A percentile compares a stretch with the other conserved stretches of the same genome.
Evolutionary conservation across 2,113 vertebrate species (phyloP).

Genomic region (Maccullochella peelii): DNA sequence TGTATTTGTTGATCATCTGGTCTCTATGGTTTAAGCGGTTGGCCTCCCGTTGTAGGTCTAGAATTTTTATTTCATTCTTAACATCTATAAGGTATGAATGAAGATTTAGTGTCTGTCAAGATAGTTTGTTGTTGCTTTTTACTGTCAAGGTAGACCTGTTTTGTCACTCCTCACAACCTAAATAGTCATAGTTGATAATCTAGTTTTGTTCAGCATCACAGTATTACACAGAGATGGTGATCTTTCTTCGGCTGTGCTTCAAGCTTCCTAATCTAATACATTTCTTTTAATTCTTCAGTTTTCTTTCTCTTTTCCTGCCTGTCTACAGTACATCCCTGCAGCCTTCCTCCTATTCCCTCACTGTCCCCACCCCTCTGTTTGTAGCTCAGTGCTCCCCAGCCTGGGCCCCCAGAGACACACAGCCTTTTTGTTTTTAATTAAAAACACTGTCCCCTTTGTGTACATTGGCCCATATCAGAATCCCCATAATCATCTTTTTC

Average conservation of each 20-base stretch:
- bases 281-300: not conserved
- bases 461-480: slow-evolving; percentile 30
- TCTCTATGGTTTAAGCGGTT: slow-evolving; percentile 1
- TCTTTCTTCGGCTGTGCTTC: not conserved
- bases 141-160: not conserved
- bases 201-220: not conserved
- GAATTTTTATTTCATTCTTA: slow-evolving; percentile 1
- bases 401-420: slow-evolving; percentile 59
- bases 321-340: not conserved
- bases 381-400: slow-evolving; percentile 50
- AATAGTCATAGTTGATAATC: not conserved
- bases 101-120: not conserved
- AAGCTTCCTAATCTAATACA: not conserved
- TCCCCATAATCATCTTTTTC: slow-evolving; percentile 40
- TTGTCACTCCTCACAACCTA: not conserved
- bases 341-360: slow-evolving; percentile 9
- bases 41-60: not conserved
- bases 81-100: not conserved
- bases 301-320: not conserved
- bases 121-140: not conserved
- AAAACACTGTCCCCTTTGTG: slow-evolving; percentile 70
- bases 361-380: slow-evolving; percentile 34
- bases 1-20: slow-evolving; percentile 19
- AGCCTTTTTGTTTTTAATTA: slow-evolving; percentile 74
- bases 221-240: not conserved